Evolutionary conservation across 2,113 vertebrate genomes (phyloP).

Genomic region (Corythornis madagascariensis): DNA sequence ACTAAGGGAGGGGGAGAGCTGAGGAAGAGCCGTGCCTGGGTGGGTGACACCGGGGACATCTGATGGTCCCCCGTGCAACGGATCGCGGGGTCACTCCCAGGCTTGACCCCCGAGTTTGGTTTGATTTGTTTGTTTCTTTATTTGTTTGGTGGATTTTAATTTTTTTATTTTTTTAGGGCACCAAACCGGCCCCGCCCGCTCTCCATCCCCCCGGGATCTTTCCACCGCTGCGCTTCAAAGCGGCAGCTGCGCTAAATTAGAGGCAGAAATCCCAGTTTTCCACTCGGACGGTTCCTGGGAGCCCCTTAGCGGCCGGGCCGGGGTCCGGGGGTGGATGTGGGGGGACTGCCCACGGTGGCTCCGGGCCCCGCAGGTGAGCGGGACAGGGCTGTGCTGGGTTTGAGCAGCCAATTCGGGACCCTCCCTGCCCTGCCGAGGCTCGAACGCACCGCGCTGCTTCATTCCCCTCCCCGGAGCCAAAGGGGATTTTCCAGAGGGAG

Average conservation of each 20-base stretch:
- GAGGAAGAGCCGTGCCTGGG: too few relatives aligned
- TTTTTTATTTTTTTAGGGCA: neutral
- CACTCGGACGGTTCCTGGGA: neutral
- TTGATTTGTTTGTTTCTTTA: neutral
- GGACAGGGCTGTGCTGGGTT: neutral
- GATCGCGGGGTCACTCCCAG: neutral
- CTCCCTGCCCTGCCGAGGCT: neutral
- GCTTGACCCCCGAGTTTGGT: neutral
- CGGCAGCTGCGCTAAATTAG: neutral
- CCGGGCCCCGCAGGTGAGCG: neutral
- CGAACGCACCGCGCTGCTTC: neutral
- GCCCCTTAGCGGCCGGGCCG: neutral
- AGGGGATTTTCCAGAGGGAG: neutral
- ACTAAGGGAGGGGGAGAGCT: neutral
- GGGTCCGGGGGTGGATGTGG: neutral
- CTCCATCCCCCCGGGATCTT: neutral
- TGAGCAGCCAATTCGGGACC: rapidly evolving
- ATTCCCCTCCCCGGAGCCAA: neutral
- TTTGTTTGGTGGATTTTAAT: neutral
- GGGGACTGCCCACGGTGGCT: neutral
- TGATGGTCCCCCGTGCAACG: neutral
- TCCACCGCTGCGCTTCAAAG: neutral
- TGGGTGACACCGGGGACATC: neutral
- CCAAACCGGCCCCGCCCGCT: neutral
- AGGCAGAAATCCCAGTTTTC: neutral